Evolutionary conservation across 2,113 vertebrate species (phyloP), one percentile per base, ranked within the genome.

Genomic region (Engystomops pustulosus): DNA sequence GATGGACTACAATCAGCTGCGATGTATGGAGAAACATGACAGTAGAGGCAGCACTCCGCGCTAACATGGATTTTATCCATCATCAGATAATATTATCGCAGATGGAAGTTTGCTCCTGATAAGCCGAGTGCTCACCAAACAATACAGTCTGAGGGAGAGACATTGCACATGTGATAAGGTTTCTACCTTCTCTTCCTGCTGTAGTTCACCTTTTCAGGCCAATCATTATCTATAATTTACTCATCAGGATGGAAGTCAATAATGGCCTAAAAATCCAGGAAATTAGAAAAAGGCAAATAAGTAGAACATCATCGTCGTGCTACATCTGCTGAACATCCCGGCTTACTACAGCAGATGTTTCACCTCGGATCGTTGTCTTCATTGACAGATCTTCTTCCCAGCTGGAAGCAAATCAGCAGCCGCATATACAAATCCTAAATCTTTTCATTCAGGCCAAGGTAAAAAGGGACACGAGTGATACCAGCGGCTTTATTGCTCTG

Each of bases 261-360:
- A 18, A 14, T 6, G 44, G 10, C 11, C 44, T 12, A 41, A 41
- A 41, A 41, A 41, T 5, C 4, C 8, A 41, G 38, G 38, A 41
- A 41, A 41, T 8, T 41, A 41, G 2, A 49, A 17, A n/a, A n/a
- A n/a, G n/a, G n/a, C n/a, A n/a, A n/a, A n/a, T n/a, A 49, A 6
- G 20, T n/a, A 6, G 51, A 6, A 53, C 20, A n/a, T 27, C 27
- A 62, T 27, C 25, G 23, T 2, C 27, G 14, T 68, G 15, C 34
- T 69, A 36, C 67, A 44, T 41, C 36, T 41, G 20, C 6, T 11
- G 34, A 23, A 23, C 68, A 70, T 44, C 45, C 44, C 9, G 2
- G 27, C 27, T 32, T 27, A 45, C 25, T 30, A 38, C 12, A 53
- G 34, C 72, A 76, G 72, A 76, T 76, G 72, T 76, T 20, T 36